Evolutionary conservation across 2,888 invertebrate genomes (phyloP), one percentile per base, ranked within the genome.

Genomic region (Heteromurus nitidus): DNA sequence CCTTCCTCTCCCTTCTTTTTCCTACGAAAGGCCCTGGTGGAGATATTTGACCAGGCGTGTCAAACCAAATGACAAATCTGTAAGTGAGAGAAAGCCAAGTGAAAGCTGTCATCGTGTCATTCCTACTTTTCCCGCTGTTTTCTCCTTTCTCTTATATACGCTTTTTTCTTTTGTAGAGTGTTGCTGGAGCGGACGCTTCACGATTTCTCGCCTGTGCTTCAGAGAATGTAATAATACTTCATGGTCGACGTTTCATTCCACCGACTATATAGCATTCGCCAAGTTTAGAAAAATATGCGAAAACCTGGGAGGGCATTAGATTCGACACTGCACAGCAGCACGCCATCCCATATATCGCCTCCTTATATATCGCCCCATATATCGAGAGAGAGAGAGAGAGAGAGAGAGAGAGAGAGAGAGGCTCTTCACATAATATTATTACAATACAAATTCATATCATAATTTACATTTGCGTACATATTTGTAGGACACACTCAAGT

Each of bases 91-190:
- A 24, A 62, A 62, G 26, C 62, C 44, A 64, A 64, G 64, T 30
- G 64, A 50, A 64, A 53, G n/a, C 73, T 74, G 73, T 74, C 73
- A 64, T 53, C 50, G 73, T 53, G 64, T 74, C 73, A 62, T 30
- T 42, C 42, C 42, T 28, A 11, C 44, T 16, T 16, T 44, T 44
- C 65, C 65, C 24, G 24, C 44, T 42, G 65, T 16, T 44, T 65
- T n/a, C n/a, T n/a, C n/a, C n/a, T n/a, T n/a, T n/a, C n/a, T n/a
- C n/a, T n/a, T n/a, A n/a, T n/a, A n/a, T n/a, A n/a, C n/a, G n/a
- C n/a, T n/a, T n/a, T n/a, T n/a, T 64, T 26, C 36, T 36, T 11
- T 36, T 18, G n/a, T n/a, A n/a, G n/a, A n/a, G n/a, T n/a, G n/a
- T 26, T 58, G 26, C 50, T 36, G 7, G 36, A 36, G 36, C 7